Conservation (phyloP, 2,888 invertebrate species). For the Auanema freiburgensis region DNA sequence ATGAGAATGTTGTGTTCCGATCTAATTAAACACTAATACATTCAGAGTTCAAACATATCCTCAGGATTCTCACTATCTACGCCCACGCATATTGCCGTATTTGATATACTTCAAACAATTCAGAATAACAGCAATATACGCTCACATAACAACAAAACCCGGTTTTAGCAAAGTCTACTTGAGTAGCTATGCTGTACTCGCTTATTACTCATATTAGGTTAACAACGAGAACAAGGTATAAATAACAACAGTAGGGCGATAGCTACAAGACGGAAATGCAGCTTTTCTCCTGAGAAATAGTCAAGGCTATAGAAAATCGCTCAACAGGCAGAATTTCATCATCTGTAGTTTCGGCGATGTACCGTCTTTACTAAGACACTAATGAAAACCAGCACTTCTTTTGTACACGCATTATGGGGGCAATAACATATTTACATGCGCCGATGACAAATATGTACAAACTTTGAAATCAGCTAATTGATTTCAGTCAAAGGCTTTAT, state of each 20-base stretch:
- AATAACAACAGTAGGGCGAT: slow-evolving; percentile 18
- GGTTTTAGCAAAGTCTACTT: too few species aligned
- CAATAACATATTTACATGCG: slow-evolving; percentile 7
- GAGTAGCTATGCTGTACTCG: slow-evolving; percentile 12
- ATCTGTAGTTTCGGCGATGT: too few species aligned
- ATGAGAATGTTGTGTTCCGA: too few species aligned
- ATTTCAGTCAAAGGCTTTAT: not conserved
- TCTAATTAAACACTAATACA: too few species aligned
- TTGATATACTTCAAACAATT: too few species aligned
- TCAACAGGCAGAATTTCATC: slow-evolving; percentile 3
- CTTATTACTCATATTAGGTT: slow-evolving; percentile 18
- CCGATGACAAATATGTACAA: not conserved
- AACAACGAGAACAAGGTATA: slow-evolving; percentile 15
- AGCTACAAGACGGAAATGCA: slow-evolving; percentile 2
- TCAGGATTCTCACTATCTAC: too few species aligned
- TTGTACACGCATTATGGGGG: slow-evolving; percentile 24
- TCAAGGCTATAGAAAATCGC: slow-evolving; percentile 6
- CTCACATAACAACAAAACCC: too few species aligned
- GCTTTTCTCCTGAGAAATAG: slow-evolving; percentile 7
- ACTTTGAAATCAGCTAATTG: slow-evolving; percentile 12
- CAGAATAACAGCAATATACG: too few species aligned
- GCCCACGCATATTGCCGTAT: too few species aligned
- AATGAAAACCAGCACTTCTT: slow-evolving; percentile 13
- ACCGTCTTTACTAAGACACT: slow-evolving; percentile 10
- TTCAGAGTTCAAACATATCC: too few species aligned